Percentiles rank a stretch among this genome's conserved stretches.
These are phyloP conservation scores for Megathymus violae DNA, from an alignment of 1,140 invertebrate genomes.

Conservation along the genomic window DNA sequence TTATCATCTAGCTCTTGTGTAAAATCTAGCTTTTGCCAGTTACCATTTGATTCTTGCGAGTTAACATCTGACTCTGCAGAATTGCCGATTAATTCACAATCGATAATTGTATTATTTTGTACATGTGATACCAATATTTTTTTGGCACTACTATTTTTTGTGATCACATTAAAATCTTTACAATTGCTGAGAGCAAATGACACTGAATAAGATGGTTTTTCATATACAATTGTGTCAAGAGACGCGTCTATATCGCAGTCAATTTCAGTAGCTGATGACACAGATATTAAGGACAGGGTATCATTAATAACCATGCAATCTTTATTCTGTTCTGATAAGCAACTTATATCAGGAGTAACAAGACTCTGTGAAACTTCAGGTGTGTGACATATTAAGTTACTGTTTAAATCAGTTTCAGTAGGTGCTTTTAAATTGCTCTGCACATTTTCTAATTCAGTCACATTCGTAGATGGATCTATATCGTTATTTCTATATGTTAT, in stretches of 20 bases:
- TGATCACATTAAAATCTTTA: slow-evolving; percentile 51
- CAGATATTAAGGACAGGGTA: slow-evolving; percentile 35
- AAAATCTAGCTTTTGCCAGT: too few species aligned
- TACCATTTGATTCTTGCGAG: too few species aligned
- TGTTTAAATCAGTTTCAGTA: neutral
- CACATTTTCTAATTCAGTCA: neutral
- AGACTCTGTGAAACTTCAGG: neutral
- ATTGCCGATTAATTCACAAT: slow-evolving; percentile 56
- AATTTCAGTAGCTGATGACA: slow-evolving; percentile 41
- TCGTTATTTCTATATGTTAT: neutral
- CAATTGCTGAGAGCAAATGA: slow-evolving; percentile 56
- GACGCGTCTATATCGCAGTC: slow-evolving; percentile 33
- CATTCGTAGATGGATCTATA: neutral
- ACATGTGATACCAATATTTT: slow-evolving; percentile 47
- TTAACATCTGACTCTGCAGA: slow-evolving; percentile 43
- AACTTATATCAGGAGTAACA: neutral
- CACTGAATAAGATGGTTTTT: slow-evolving; percentile 47
- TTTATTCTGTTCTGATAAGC: neutral
- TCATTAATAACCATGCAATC: slow-evolving; percentile 11
- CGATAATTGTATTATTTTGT: slow-evolving; percentile 48
- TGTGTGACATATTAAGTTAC: neutral
- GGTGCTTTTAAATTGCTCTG: neutral
- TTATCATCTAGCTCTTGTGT: slow-evolving; percentile 41
- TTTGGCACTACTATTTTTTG: slow-evolving; percentile 56
- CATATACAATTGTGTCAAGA: slow-evolving; percentile 29